These are phyloP conservation scores for Eristalinus sepulchralis DNA, from an alignment of 2,888 invertebrate species.

Conservation along the genomic window DNA sequence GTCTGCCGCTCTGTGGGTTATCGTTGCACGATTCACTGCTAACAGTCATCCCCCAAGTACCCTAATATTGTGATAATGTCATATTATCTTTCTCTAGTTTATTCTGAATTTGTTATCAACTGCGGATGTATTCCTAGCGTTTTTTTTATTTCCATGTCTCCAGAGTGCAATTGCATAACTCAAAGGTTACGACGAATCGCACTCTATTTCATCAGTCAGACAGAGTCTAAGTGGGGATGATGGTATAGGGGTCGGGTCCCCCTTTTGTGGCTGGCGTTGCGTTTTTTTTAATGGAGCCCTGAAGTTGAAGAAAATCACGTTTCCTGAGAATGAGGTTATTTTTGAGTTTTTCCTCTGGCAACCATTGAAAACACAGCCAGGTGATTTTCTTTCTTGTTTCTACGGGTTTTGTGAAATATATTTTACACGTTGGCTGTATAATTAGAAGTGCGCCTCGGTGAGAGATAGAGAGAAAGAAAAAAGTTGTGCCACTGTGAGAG, in stretches of 20 bases:
- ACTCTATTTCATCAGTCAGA: not conserved
- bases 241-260: not conserved
- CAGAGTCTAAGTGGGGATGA: not conserved
- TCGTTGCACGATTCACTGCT: not conserved
- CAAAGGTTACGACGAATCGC: constrained; percentile 5
- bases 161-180: constrained; percentile 25
- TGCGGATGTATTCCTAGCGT: not conserved
- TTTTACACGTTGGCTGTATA: constrained; percentile 21
- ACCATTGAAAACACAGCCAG: not conserved
- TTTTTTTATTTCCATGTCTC: not conserved
- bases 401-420: constrained; percentile 8
- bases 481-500: not conserved
- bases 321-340: constrained; percentile 52
- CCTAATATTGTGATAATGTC: not conserved
- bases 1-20: not conserved
- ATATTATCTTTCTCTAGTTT: constrained; percentile 6
- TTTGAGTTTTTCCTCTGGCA: constrained; percentile 1
- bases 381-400: constrained; percentile 10
- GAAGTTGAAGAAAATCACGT: constrained; percentile 52
- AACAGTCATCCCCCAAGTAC: not conserved
- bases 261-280: no score
- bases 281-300: constrained; percentile 45
- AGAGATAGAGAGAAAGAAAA: not conserved
- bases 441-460: constrained; percentile 11
- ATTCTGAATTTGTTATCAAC: constrained; percentile 32